A percentile compares a stretch with the other conserved stretches of the same genome.
phyloP scores from a whole-genome alignment of 2,113 vertebrate genomes.

The Epinephelus fuscoguttatus region DNA sequence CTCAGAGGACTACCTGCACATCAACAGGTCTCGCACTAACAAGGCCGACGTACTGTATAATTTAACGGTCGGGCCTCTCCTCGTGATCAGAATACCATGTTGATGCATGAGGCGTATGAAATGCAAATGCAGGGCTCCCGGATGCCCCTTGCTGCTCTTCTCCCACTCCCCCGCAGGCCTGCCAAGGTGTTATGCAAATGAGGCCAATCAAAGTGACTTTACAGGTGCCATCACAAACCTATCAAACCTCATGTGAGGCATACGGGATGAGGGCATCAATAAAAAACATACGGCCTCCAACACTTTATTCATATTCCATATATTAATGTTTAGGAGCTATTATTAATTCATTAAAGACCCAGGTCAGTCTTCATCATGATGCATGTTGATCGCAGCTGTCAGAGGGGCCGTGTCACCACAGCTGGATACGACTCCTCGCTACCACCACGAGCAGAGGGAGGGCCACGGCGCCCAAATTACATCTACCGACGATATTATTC shows the following conservation, averaged over 20 bases:
- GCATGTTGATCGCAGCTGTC: slow-evolving; percentile 7
- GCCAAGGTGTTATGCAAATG: slow-evolving; percentile 50
- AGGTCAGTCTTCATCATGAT: neutral
- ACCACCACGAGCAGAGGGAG: neutral
- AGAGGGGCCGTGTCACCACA: neutral
- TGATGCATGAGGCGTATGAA: slow-evolving; percentile 26
- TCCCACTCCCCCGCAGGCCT: neutral
- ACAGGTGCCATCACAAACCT: slow-evolving; percentile 10
- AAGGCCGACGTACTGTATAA: slow-evolving; percentile 22
- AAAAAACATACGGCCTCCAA: neutral
- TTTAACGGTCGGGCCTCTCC: neutral
- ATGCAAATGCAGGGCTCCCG: slow-evolving; percentile 34
- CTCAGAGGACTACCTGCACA: neutral
- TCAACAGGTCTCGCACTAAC: slow-evolving; percentile 40
- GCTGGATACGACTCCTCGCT: neutral
- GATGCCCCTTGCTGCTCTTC: slow-evolving; percentile 10
- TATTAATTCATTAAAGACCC: neutral
- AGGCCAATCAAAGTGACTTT: slow-evolving; percentile 60
- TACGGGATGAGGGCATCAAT: neutral
- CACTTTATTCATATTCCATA: neutral
- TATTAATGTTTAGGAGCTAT: slow-evolving; percentile 2
- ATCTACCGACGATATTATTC: slow-evolving; percentile 21
- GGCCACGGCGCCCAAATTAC: slow-evolving; percentile 5
- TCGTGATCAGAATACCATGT: slow-evolving; percentile 31
- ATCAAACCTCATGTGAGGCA: neutral